These are phyloP conservation scores for Agriopis leucophaearia DNA, from an alignment of 2,888 invertebrate genomes.

Conservation along the genomic window DNA sequence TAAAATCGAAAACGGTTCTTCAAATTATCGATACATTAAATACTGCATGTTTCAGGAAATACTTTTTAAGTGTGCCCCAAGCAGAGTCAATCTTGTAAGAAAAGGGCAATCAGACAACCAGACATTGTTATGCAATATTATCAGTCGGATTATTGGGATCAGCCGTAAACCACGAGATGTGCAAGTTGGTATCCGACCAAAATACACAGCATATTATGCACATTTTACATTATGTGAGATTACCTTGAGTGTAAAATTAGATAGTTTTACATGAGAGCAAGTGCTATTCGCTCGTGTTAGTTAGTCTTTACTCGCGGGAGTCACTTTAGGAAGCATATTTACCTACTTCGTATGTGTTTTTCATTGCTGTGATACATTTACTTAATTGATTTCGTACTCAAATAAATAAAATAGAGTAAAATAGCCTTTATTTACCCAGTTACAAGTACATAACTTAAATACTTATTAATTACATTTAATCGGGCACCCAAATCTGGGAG, in stretches of 20 bases:
- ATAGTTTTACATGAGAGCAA: conserved; percentile 65
- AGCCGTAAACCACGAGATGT: conserved; percentile 61
- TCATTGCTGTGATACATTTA: not conserved
- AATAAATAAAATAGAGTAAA: no score
- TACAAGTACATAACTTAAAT: no score
- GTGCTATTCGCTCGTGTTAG: conserved; percentile 58
- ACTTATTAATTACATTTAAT: no score
- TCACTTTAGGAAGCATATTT: conserved; percentile 27
- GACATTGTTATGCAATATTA: not conserved
- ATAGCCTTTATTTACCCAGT: no score
- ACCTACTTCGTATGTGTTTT: not conserved
- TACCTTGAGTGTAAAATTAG: conserved; percentile 78
- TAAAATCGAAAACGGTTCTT: no score
- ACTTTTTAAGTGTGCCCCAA: no score
- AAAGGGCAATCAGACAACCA: not conserved
- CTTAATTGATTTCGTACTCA: no score
- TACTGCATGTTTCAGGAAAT: no score
- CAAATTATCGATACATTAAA: no score
- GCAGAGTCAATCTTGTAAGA: not conserved
- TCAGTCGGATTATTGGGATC: conserved; percentile 9
- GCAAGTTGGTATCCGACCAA: conserved; percentile 62
- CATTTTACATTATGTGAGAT: conserved; percentile 72
- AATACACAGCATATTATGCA: conserved; percentile 73
- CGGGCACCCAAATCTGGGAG: no score
- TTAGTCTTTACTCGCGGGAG: conserved; percentile 49